Base-by-base conservation (phyloP, 2,888 invertebrate species). In the Xylophagus ater region DNA sequence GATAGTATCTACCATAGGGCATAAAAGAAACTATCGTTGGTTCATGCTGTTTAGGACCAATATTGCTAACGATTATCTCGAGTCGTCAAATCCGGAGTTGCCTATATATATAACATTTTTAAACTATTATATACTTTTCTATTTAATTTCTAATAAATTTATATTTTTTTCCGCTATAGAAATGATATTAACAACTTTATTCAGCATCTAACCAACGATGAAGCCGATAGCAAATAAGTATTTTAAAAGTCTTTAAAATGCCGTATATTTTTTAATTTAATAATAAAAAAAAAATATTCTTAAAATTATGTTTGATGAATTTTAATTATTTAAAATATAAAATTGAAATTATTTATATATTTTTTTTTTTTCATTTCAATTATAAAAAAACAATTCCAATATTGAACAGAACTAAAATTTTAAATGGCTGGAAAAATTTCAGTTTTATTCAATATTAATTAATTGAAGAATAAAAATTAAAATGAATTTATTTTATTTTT, bases 151-250 rank as follows among this genome's bases (percentile, higher is more conserved):
- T 25, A 24, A 23, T 32, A 39, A 6, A 10, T 26, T 44, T 41
- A 33, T 10, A 12, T 39, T 7, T 12, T 13, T 34, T 24, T 4
- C 17, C 4, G 14, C 41, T 26, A 12, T 41, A 60, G 61, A 20
- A 53, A 58, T 26, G 53, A 55, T 31, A 49, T 54, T 34, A 54
- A 52, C 40, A 51, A 51, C 41, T 47, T 52, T 23, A 47, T 56
- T 33, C 54, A 47, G 38, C 50, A 51, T 32, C 51, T 53, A 44
- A 33, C 43, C 31, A 43, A 32, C 43, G 45, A 42, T 8, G 49
- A 51, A 34, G 53, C 50, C 18, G 45, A 49, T n/a, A n/a, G n/a
- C n/a, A n/a, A n/a, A n/a, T n/a, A n/a, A n/a, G n/a, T n/a, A n/a
- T n/a, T n/a, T n/a, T n/a, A n/a, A n/a, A n/a, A n/a, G n/a, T 15